These are phyloP conservation scores for Eidolon dupreanum DNA, from an alignment of 2,797 vertebrate genomes.

Conservation along the genomic window DNA sequence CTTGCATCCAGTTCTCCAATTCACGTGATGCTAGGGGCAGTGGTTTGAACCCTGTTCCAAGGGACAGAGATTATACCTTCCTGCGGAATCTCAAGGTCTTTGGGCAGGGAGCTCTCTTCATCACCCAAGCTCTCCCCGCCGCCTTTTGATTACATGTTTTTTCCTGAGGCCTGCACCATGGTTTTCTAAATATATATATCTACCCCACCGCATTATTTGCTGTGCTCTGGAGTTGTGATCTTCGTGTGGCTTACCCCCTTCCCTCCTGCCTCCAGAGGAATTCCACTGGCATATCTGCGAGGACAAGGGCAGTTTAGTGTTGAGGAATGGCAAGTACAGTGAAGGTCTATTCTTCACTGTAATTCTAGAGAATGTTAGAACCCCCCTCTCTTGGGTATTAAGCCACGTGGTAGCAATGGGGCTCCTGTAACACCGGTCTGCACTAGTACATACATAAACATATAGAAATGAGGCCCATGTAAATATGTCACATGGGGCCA, in stretches of 20 bases:
- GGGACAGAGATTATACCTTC: background rate
- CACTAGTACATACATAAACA: background rate
- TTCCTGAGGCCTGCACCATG: background rate
- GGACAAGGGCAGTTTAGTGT: conserved; percentile 62
- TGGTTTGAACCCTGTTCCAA: background rate
- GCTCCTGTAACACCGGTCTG: background rate
- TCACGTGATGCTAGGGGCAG: background rate
- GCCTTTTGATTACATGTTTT: conserved; percentile 45
- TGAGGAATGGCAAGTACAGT: conserved; percentile 27
- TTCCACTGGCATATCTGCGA: background rate
- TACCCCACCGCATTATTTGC: conserved; percentile 44
- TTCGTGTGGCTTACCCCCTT: background rate
- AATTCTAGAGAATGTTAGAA: background rate
- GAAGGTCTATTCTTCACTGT: conserved; percentile 31
- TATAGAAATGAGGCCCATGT: background rate
- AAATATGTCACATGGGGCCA: conserved; percentile 11
- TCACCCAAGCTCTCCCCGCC: background rate
- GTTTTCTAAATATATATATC: conserved; percentile 63
- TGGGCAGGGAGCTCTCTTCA: background rate
- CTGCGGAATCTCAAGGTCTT: background rate
- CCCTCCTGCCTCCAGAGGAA: conserved; percentile 50
- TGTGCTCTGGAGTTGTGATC: conserved; percentile 24
- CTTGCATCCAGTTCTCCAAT: background rate
- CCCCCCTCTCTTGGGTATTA: background rate
- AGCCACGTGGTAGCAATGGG: conserved; percentile 32